Conservation (phyloP, 2,888 invertebrate species). For the Orchesellides sinensis region DNA sequence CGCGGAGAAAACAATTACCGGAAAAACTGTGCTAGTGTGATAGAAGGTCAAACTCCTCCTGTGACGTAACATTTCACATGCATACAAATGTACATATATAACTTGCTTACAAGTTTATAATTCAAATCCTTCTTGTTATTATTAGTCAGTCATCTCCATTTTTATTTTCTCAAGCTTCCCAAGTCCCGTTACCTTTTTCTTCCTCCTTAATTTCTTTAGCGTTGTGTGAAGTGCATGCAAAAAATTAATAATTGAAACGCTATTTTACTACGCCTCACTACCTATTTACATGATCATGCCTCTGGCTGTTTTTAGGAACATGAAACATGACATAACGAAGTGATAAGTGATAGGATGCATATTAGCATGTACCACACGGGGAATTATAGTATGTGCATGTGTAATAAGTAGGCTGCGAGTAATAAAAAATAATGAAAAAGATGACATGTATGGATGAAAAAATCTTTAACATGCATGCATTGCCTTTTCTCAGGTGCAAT, state of each 20-base stretch:
- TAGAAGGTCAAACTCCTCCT: conserved; percentile 43
- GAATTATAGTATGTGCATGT: no score
- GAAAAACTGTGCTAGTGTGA: conserved; percentile 58
- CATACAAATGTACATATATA: not conserved
- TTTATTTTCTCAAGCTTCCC: conserved; percentile 8
- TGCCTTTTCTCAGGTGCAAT: conserved; percentile 13
- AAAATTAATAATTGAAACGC: no score
- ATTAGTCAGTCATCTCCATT: not conserved
- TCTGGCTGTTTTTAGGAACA: no score
- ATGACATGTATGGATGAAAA: no score
- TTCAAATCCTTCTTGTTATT: no score
- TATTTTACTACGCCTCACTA: no score
- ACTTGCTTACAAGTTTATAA: not conserved
- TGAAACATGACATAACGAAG: conserved; percentile 32
- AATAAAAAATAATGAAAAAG: no score
- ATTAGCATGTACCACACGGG: no score
- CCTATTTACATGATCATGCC: no score
- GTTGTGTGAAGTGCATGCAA: no score
- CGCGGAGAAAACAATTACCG: conserved; percentile 52
- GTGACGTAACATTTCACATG: conserved; percentile 16
- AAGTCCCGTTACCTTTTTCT: conserved; percentile 42
- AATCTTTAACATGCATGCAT: conserved; percentile 13
- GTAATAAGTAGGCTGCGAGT: no score
- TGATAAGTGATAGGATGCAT: no score
- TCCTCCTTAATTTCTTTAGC: not conserved